These are phyloP conservation scores for Clarias fuscus DNA, from an alignment of 2,797 vertebrate genomes.

Conservation along the genomic window DNA sequence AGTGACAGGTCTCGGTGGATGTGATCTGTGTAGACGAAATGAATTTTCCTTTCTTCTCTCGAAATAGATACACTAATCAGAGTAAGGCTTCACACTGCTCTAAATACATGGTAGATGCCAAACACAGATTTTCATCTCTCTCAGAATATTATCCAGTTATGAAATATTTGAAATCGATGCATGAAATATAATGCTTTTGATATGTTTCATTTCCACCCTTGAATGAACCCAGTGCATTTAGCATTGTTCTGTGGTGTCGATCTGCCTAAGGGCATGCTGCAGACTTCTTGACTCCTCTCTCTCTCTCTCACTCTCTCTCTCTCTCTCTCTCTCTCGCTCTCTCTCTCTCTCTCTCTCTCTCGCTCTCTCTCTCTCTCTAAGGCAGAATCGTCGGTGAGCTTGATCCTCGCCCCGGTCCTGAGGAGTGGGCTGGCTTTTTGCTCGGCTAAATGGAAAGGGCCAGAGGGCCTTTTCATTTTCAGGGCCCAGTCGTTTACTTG, in stretches of 20 bases:
- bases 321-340: constrained; percentile 57
- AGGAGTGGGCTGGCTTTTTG: constrained; percentile 95
- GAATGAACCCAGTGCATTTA: constrained; percentile 60
- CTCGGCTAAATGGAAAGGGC: constrained; percentile 99
- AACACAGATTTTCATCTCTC: not conserved
- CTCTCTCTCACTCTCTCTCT: constrained; percentile 61
- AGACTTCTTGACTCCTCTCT: constrained; percentile 71
- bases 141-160: not conserved
- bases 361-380: constrained; percentile 75
- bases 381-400: constrained; percentile 99
- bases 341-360: constrained; percentile 68
- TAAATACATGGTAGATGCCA: not conserved
- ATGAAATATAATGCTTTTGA: constrained; percentile 10
- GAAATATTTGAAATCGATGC: constrained; percentile 28
- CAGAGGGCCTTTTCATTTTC: constrained; percentile 99
- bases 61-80: not conserved
- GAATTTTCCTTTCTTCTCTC: not conserved
- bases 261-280: constrained; percentile 73
- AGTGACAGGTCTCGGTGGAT: not conserved
- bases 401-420: constrained; percentile 99
- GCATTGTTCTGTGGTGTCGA: constrained; percentile 75
- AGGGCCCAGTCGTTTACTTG: constrained; percentile 99
- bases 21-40: not conserved
- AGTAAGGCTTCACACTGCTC: not conserved
- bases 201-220: constrained; percentile 21